These are phyloP conservation scores for Tetragonula carbonaria DNA, from an alignment of 2,888 invertebrate species.

Conservation along the genomic window DNA sequence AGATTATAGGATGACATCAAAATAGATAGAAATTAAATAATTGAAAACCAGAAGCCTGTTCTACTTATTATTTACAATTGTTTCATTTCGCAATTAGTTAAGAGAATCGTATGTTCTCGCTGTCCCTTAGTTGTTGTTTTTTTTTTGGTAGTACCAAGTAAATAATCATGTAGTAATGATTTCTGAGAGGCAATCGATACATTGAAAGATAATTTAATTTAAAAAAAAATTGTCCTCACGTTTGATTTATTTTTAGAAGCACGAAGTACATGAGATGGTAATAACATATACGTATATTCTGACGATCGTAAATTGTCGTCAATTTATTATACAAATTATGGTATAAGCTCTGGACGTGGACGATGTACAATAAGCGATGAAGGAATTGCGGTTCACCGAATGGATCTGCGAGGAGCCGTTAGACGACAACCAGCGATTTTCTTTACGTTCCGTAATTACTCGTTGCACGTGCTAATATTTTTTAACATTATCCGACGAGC, in stretches of 20 bases:
- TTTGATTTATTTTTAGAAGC: not conserved
- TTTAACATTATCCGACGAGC: not conserved
- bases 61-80: not conserved
- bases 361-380: constrained; percentile 21
- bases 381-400: constrained; percentile 74
- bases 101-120: not conserved
- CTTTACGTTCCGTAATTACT: constrained; percentile 29
- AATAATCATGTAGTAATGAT: not conserved
- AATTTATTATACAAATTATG: not conserved
- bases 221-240: not conserved
- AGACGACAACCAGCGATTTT: constrained; percentile 57
- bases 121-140: too few relatives aligned
- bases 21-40: not conserved
- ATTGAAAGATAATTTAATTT: not conserved
- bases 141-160: too few relatives aligned
- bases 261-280: not conserved
- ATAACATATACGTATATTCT: not conserved
- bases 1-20: too few relatives aligned
- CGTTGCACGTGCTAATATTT: not conserved
- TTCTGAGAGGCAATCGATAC: not conserved
- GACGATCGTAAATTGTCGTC: not conserved
- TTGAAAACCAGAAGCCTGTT: constrained; percentile 31
- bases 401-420: constrained; percentile 68
- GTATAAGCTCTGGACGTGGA: not conserved
- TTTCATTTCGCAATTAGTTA: constrained; percentile 13